Base-by-base conservation (phyloP, 2,797 vertebrate genomes). In the Notolepis coatsorum region DNA sequence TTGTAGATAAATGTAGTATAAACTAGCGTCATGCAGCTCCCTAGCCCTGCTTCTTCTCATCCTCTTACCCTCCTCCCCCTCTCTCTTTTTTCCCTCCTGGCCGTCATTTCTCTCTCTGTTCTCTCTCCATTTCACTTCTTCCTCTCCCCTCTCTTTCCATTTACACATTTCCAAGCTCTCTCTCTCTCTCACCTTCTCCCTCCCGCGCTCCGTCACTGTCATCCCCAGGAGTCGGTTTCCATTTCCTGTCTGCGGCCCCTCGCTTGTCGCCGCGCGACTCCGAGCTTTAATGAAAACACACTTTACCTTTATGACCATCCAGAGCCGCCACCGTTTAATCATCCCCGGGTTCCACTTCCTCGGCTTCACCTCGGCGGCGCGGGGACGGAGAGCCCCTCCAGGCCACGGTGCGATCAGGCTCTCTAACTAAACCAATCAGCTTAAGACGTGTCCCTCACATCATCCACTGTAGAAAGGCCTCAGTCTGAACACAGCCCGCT, bases 221-320 rank as follows among this genome's bases (percentile, higher is more conserved):
- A 61, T 57, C 56, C 43, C 59, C 41, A 52, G 27, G 15, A 20
- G 61, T 73, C 63, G 48, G 18, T 71, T 78, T 84, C 63, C 71
- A 77, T 85, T 80, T 86, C 65, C 76, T 75, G 51, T 58, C 57
- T 27, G 41, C 38, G 31, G 41, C n/a, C n/a, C n/a, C n/a, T 60
- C n/a, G 5, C 37, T 69, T 35, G 43, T 58, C 52, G 6, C 61
- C 18, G 47, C 59, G 63, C 45, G 24, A 18, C 75, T 79, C 65
- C 53, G 15, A 65, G 54, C 59, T 79, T 80, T 75, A 77, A 79
- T 82, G 61, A 81, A 87, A 81, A 67, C 65, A 71, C n/a, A 57
- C 57, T 82, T 80, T 62, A 73, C 57, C 78, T 68, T 69, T 58
- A 84, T 75, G 65, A 39, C 54, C 45, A 61, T 71, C 48, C 38